A percentile compares a stretch with the other conserved stretches of the same genome.
These are phyloP conservation scores for Cryptosula pallasiana DNA, from an alignment of 2,888 invertebrate species.

Conservation along the genomic window DNA sequence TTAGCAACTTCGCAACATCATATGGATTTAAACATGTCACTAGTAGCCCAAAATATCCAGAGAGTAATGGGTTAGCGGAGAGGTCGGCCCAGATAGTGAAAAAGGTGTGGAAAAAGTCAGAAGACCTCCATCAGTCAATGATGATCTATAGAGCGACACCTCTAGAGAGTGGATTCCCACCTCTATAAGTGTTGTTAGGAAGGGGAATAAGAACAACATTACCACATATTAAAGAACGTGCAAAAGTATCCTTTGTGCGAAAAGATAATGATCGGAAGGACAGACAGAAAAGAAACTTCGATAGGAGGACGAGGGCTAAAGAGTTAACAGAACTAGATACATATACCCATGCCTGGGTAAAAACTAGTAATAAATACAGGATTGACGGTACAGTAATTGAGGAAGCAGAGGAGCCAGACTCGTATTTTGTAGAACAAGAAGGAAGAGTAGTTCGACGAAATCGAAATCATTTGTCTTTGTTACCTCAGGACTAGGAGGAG, in stretches of 20 bases:
- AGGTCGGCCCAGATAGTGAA: slow-evolving; percentile 15
- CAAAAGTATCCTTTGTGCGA: not conserved
- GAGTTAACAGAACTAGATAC: not conserved
- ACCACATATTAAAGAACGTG: not conserved
- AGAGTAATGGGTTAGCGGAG: slow-evolving; percentile 22
- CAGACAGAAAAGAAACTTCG: slow-evolving; percentile 3
- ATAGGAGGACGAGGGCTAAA: not conserved
- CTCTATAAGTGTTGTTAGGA: slow-evolving; percentile 35
- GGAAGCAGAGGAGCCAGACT: not conserved
- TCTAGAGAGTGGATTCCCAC: slow-evolving; percentile 31
- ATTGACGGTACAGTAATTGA: not conserved
- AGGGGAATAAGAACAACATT: not conserved
- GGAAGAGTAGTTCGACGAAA: not conserved
- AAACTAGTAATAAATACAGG: not conserved
- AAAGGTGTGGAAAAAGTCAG: slow-evolving; percentile 15
- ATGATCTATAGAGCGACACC: slow-evolving; percentile 32
- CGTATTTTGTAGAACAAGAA: not conserved
- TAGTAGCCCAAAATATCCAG: slow-evolving; percentile 18
- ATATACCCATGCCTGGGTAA: not conserved
- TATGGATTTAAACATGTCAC: not conserved
- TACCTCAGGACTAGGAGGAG: too few relatives aligned
- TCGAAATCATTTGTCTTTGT: not conserved
- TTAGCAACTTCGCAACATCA: not conserved
- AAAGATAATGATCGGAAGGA: not conserved
- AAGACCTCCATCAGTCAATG: slow-evolving; percentile 30